Evolutionary conservation across 1,140 invertebrate genomes (phyloP).

Genomic region (Linepithema humile): DNA sequence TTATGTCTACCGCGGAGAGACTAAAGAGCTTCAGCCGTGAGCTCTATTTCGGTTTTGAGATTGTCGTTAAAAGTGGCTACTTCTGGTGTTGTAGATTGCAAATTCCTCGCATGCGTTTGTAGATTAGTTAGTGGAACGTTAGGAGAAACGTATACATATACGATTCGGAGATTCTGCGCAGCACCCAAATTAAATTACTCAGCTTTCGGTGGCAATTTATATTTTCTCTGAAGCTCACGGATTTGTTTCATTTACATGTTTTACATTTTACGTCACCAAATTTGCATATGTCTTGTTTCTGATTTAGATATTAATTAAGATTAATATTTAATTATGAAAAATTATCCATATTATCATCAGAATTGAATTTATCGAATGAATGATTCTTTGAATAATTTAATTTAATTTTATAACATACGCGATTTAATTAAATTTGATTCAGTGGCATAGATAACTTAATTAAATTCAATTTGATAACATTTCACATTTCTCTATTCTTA

Average conservation of each 20-base stretch:
- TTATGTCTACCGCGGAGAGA: neutral
- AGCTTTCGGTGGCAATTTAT: neutral
- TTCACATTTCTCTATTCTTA: neutral
- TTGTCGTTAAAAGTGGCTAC: slow-evolving; percentile 14
- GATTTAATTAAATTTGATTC: slow-evolving; percentile 21
- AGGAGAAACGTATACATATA: neutral
- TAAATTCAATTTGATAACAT: slow-evolving; percentile 1
- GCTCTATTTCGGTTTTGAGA: neutral
- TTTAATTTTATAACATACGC: slow-evolving; percentile 7
- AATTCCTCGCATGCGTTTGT: neutral
- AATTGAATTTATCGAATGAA: neutral
- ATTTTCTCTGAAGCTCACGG: neutral
- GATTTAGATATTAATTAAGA: slow-evolving; percentile 30
- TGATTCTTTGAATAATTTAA: neutral
- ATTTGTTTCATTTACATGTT: neutral
- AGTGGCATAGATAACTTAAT: slow-evolving; percentile 1
- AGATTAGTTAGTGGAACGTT: neutral
- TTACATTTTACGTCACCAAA: neutral
- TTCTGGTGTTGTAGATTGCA: neutral
- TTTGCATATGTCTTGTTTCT: no score
- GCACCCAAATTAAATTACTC: slow-evolving; percentile 4
- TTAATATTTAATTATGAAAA: slow-evolving; percentile 5
- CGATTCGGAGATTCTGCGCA: neutral
- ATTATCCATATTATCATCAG: neutral
- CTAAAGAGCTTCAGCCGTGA: slow-evolving; percentile 9